Conservation (phyloP, 2,113 vertebrate species). For the Forbesichthys papilliferus region DNA sequence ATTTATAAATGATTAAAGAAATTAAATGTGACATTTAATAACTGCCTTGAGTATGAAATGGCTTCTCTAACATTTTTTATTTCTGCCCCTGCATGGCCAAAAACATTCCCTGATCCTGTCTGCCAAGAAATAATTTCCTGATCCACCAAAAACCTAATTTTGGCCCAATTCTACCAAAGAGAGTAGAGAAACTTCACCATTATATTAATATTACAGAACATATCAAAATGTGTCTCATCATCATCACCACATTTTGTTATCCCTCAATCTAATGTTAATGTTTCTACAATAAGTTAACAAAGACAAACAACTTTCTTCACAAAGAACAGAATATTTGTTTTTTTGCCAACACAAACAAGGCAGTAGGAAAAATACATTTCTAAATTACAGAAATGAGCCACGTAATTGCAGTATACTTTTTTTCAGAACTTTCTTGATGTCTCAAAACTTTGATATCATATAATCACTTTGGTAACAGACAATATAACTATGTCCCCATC, state of each 20-base stretch:
- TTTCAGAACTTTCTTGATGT: too few relatives aligned
- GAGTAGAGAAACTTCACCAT: conserved; percentile 18
- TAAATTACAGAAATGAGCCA: neutral
- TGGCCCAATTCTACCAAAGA: conserved; percentile 39
- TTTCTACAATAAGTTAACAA: conserved; percentile 11
- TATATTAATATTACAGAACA: conserved; percentile 21
- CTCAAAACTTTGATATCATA: too few relatives aligned
- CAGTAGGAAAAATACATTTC: neutral
- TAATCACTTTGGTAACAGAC: too few relatives aligned
- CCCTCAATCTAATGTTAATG: neutral
- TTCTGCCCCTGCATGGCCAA: conserved; percentile 24
- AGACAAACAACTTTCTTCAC: neutral
- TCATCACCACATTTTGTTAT: neutral
- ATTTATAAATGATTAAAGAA: neutral
- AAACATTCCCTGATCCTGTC: conserved; percentile 12
- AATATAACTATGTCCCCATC: too few relatives aligned
- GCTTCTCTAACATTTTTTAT: neutral
- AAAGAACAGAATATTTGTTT: conserved; percentile 4
- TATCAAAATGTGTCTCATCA: conserved; percentile 14
- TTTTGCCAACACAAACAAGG: conserved; percentile 19
- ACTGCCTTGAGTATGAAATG: conserved; percentile 6
- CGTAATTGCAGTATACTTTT: neutral
- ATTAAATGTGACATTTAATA: neutral
- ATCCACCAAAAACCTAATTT: conserved; percentile 65
- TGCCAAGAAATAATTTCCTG: conserved; percentile 68